Conservation (phyloP, 2,797 vertebrate genomes). For the Podarcis siculus region DNA sequence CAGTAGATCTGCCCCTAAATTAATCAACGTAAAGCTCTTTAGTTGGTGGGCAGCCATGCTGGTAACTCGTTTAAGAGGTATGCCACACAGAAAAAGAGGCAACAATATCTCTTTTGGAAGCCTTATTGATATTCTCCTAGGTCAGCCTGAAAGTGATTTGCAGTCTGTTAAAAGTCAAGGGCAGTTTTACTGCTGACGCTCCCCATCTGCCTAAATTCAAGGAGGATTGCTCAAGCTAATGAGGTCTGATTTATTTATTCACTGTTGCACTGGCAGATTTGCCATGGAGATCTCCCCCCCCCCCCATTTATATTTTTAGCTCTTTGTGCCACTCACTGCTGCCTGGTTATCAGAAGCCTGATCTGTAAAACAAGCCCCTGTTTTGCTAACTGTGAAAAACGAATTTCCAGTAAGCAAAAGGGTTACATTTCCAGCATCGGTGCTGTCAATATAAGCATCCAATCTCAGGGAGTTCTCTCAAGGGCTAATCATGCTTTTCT, state of each 20-base stretch:
- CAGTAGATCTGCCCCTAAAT: too few species aligned
- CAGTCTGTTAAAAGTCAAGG: background rate
- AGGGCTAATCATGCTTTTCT: background rate
- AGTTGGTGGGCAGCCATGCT: background rate
- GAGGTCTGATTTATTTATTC: background rate
- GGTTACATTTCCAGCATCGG: conserved; percentile 2
- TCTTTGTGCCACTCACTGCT: background rate
- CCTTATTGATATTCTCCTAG: background rate
- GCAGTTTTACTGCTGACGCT: background rate
- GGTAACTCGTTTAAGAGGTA: background rate
- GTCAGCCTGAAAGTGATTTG: background rate
- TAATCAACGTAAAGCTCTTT: background rate
- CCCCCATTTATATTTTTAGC: conserved; percentile 28
- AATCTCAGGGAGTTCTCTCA: background rate
- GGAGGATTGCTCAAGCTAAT: background rate
- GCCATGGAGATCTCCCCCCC: background rate
- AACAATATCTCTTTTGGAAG: background rate
- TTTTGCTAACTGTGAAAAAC: conserved; percentile 36
- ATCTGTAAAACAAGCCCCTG: conserved; percentile 9
- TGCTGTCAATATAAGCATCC: background rate
- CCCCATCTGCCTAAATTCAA: background rate
- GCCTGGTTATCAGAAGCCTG: conserved; percentile 27
- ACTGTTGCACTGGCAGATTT: background rate
- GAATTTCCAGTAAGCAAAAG: background rate
- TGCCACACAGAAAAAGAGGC: background rate